Percentiles rank a stretch among this genome's conserved stretches.
phyloP scores from a whole-genome alignment of 2,113 vertebrate genomes.

The Odontophorus gujanensis region DNA sequence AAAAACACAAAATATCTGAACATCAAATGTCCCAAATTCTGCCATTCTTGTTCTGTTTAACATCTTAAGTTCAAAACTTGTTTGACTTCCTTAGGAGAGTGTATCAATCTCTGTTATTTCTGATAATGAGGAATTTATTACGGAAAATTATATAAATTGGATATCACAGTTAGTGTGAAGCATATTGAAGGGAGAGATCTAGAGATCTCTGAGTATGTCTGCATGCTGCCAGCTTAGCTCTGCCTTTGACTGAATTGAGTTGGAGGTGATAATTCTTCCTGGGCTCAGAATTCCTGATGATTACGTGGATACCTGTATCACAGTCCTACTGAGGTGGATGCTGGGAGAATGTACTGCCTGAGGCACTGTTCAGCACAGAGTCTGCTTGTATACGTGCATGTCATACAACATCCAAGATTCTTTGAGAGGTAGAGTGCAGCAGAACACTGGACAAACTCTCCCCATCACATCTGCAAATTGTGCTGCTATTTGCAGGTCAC shows the following conservation, averaged over 20 bases:
- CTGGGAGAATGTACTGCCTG: background rate
- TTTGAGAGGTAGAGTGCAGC: background rate
- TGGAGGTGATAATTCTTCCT: background rate
- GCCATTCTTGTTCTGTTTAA: background rate
- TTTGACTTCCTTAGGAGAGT: conserved; percentile 8
- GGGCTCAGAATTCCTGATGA: background rate
- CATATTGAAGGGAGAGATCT: background rate
- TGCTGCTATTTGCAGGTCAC: background rate
- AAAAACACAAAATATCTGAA: background rate
- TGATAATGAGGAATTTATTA: background rate
- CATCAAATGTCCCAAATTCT: background rate
- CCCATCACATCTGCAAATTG: background rate
- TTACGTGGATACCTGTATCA: background rate
- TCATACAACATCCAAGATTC: background rate
- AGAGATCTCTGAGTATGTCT: background rate
- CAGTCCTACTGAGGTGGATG: background rate
- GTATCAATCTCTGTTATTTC: background rate
- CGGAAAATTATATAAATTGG: background rate
- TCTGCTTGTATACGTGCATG: background rate
- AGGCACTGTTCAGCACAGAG: background rate
- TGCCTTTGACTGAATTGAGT: background rate
- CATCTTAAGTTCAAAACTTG: conserved; percentile 5
- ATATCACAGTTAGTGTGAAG: background rate
- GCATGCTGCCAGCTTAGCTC: background rate
- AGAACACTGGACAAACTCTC: background rate